Evolutionary conservation across 2,113 vertebrate species (phyloP).

Genomic region (Sapayoa aenigma): DNA sequence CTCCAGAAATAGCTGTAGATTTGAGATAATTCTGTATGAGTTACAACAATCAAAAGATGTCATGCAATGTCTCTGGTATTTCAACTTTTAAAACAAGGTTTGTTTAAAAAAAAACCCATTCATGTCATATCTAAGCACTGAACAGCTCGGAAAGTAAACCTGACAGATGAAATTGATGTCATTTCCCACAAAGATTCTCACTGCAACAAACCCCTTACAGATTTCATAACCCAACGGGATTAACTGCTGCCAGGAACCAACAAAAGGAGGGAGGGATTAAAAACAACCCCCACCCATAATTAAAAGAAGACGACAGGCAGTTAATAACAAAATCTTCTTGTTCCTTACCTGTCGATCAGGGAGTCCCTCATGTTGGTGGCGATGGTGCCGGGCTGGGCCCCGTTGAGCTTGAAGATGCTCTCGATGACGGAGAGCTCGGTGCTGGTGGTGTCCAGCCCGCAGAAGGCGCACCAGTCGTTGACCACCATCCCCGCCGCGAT

Average conservation of each 20-base stretch:
- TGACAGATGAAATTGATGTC: not conserved
- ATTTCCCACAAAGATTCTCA: not conserved
- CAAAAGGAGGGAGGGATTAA: not conserved
- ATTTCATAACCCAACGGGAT: not conserved
- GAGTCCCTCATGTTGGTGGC: slow-evolving; percentile 95
- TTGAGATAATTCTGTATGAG: not conserved
- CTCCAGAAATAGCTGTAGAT: not conserved
- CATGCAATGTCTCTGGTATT: not conserved
- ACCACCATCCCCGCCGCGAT: slow-evolving; percentile 94
- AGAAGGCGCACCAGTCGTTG: slow-evolving; percentile 98
- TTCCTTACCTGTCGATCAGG: slow-evolving; percentile 89
- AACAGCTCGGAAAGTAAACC: not conserved
- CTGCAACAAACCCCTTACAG: not conserved
- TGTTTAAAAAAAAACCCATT: not conserved
- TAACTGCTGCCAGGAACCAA: not conserved
- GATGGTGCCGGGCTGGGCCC: slow-evolving; percentile 90
- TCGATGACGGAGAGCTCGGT: slow-evolving; percentile 96
- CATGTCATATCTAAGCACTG: not conserved
- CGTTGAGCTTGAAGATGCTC: slow-evolving; percentile 90
- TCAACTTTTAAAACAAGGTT: not conserved
- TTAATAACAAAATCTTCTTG: too few relatives aligned
- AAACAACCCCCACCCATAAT: too few relatives aligned
- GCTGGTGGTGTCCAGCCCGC: slow-evolving; percentile 95
- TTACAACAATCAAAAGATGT: not conserved
- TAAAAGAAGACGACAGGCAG: too few relatives aligned